Conservation (phyloP, 1,140 invertebrate genomes). For the Paramacrobiotus metropolitanus region DNA sequence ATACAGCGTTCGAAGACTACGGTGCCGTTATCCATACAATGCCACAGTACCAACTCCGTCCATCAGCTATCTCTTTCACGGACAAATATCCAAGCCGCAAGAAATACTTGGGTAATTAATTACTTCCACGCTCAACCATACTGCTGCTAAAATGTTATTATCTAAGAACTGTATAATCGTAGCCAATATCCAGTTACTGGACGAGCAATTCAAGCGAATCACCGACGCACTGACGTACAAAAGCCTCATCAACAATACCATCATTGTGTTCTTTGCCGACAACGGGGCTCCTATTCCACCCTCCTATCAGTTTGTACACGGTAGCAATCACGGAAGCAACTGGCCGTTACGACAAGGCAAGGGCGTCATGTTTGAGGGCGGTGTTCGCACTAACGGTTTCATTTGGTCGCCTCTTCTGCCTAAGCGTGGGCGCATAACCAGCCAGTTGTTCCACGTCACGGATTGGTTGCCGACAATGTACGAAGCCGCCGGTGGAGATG, state of each 20-base stretch:
- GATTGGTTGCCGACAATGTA: slow-evolving; percentile 13
- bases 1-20: not conserved
- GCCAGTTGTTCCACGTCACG: slow-evolving; percentile 10
- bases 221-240: no score
- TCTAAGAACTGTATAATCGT: no score
- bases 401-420: slow-evolving; percentile 18
- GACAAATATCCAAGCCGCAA: not conserved
- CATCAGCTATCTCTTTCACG: not conserved
- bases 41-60: slow-evolving; percentile 14
- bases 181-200: no score
- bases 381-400: slow-evolving; percentile 19
- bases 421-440: slow-evolving; percentile 14
- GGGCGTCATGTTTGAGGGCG: slow-evolving; percentile 21
- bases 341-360: slow-evolving; percentile 18
- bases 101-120: no score
- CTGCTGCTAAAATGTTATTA: no score
- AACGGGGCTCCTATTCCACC: slow-evolving; percentile 19
- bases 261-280: slow-evolving; percentile 19
- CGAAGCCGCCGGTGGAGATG: slow-evolving; percentile 12
- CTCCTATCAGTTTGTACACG: slow-evolving; percentile 13
- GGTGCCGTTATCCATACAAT: slow-evolving; percentile 18
- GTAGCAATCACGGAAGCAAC: slow-evolving; percentile 17
- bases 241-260: slow-evolving; percentile 8
- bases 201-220: no score
- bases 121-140: no score